Evolutionary conservation across 2,113 vertebrate species (phyloP), one percentile per base, ranked within the genome.

Genomic region (Carassius gibelio): DNA sequence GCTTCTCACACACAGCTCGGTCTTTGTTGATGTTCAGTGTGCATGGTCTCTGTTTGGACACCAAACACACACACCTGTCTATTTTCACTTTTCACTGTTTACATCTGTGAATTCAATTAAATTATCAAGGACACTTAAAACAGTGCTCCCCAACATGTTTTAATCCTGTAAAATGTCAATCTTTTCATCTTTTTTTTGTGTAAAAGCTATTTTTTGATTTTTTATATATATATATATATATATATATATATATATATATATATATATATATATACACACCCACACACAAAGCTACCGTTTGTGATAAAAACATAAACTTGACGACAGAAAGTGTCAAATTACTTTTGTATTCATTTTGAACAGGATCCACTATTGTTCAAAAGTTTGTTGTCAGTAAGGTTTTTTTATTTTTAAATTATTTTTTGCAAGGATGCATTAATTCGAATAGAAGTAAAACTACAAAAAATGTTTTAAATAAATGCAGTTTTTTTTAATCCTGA

Each of bases 21-120:
- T 66, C 78, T 66, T 26, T 81, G 61, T 81, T 81, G 21, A 30
- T 45, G 7, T 30, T 72, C 48, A 34, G 21, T 10, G 5, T 82
- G 21, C 26, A 14, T n/a, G 23, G 11, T 19, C 48, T 68, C 7
- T 82, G 66, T 82, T 82, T 38, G 8, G 21, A 72, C 66, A 38
- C 15, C 19, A 82, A n/a, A 82, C 80, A 48, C 72, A 26, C 34
- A 75, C 74, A 75, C n/a, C 38, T 50, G 72, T 75, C 45, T 48
- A 10, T 75, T n/a, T 75, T 26, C 26, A 48, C 19, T 19, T 9
- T 17, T 38, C 34, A 72, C 23, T 50, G 13, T 75, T 23, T 45
- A n/a, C 1, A 30, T 8, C 26, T 50, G 19, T 11, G 5, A 48
- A 74, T 48, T 42, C 10, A 14, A 48, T n/a, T 2, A n/a, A 48